These are phyloP conservation scores for Zaprionus lachaisei DNA, from an alignment of 1,140 invertebrate genomes.

Conservation along the genomic window DNA sequence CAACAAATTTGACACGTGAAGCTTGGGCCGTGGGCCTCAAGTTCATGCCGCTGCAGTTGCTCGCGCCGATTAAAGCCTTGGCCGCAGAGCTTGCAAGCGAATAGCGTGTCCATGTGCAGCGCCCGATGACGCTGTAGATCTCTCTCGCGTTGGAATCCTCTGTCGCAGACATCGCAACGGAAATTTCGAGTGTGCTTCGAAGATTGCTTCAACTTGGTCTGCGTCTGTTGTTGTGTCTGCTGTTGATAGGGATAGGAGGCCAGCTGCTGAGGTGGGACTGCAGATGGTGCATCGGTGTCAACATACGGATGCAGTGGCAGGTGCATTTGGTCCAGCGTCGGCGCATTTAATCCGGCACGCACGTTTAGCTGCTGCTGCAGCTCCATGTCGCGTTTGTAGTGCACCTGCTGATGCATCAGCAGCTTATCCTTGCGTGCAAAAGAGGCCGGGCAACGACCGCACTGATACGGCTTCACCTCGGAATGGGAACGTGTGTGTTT, in stretches of 20 bases:
- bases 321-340: constrained; percentile 59
- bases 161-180: constrained; percentile 87
- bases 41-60: constrained; percentile 88
- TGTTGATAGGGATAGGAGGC: constrained; percentile 30
- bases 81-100: constrained; percentile 87
- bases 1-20: constrained; percentile 86
- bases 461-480: constrained; percentile 89
- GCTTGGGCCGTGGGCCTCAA: constrained; percentile 86
- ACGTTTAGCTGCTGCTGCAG: constrained; percentile 47
- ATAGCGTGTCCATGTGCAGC: constrained; percentile 87
- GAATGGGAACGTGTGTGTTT: constrained; percentile 89
- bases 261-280: not conserved
- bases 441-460: constrained; percentile 88
- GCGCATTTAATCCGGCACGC: constrained; percentile 46
- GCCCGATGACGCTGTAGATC: constrained; percentile 88
- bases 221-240: constrained; percentile 4
- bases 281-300: constrained; percentile 18
- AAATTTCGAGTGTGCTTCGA: constrained; percentile 50
- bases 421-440: constrained; percentile 88
- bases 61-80: constrained; percentile 88
- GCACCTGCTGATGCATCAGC: constrained; percentile 86
- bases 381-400: constrained; percentile 82
- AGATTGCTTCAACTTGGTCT: constrained; percentile 30
- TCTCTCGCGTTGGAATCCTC: constrained; percentile 87
- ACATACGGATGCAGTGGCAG: constrained; percentile 45